Evolutionary conservation across 2,113 vertebrate genomes (phyloP), one percentile per base, ranked within the genome.

Genomic region (Dendrocopos noguchii): DNA sequence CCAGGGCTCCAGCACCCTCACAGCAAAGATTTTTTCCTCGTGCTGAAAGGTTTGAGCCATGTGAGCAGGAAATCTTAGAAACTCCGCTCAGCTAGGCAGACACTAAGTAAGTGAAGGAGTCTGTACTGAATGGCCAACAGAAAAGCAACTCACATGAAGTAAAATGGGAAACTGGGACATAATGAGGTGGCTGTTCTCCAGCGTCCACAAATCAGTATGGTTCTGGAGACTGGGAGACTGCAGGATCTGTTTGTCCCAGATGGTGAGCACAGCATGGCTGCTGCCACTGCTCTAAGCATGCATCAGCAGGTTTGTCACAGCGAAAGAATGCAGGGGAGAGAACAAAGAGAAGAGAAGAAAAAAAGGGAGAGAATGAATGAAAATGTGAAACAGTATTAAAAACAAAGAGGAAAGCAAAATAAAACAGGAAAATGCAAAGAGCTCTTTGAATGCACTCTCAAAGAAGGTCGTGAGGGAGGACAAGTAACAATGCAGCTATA

Each of bases 261-360:
- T 66, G 42, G 64, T 66, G 64, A 90, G 82, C 90, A 16, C 92
- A 92, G 92, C 44, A 2, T 80, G 94, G 87, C 87, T 87, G 64
- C 77, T 72, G 87, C 86, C 2, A 1, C 73, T 2, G 60, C 90
- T 85, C 90, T 1, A 5, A 90, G 92, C 90, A 1, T 19, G 80
- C 94, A 91, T 25, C 94, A 85, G 90, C 83, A 84, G 88, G 80
- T 70, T 87, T 93, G 91, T 79, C 92, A 92, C 85, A 63, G 91
- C 29, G 0, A 61, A 87, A 87, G 66, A 84, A 82, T 28, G 84
- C 29, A 7, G 55, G 4, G 42, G 61, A 50, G 74, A 73, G 80
- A 53, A 84, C 67, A 79, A 36, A 88, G 67, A 47, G 52, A 46
- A 65, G 47, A 47, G 70, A 21, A 72, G 80, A 31, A 46, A 24